Evolutionary conservation across 2,113 vertebrate species (phyloP), one percentile per base, ranked within the genome.

Genomic region (Oceanodroma tethys): DNA sequence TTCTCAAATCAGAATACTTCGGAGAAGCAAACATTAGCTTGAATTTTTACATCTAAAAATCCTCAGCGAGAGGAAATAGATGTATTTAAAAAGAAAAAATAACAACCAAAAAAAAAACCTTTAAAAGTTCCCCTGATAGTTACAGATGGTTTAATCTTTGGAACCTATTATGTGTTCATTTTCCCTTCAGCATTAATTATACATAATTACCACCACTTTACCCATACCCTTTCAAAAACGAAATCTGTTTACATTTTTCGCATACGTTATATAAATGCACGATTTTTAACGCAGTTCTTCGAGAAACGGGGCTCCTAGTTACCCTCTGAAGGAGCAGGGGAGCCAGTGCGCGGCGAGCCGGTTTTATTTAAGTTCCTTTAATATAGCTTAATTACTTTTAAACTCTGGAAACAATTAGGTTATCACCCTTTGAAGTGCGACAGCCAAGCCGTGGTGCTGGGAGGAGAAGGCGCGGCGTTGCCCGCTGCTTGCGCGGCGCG

Each of bases 341-440:
- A 89, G 82, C 78, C 92, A 6, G 82, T 2, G 36, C 58, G 52
- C 59, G 70, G 95, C 92, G 81, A 95, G 95, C 40, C 76, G 75
- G 25, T 86, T 83, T 92, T 81, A 66, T 92, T 96, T 81, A 45
- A 91, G 84, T 93, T 72, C 93, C 90, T 95, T 88, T 38, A 97
- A 98, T 96, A 97, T 9, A 79, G 96, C 96, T 98, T 98, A 98
- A 98, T 98, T 97, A 98, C 97, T 98, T 97, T 95, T 95, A 93
- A 97, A 97, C 97, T 98, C 98, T 98, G 98, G 97, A 98, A 98
- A 89, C 98, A 92, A 98, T 98, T 98, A 98, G 97, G 95, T 96
- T 96, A 97, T 97, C 96, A 72, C 88, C 91, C 97, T 98, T 98
- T 98, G 97, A 98, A 98, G 97, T 82, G 95, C 93, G 82, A 50